Conservation (phyloP, 1,140 invertebrate species). For the Melanaphis sacchari region DNA sequence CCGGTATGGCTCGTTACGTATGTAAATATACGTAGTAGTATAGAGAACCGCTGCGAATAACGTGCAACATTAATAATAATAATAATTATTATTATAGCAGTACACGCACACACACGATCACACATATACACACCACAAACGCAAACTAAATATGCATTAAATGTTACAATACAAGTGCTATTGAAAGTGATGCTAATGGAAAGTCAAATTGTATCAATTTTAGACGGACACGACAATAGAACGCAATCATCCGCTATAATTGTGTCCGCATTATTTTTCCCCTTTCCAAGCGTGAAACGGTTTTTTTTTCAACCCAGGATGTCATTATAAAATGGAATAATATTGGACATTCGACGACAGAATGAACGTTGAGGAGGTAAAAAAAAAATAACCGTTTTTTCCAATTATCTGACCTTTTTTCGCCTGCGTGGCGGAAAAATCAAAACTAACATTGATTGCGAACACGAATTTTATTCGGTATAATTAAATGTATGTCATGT, state of each 20-base stretch:
- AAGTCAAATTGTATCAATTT: conserved; percentile 1
- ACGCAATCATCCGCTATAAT: conserved; percentile 30
- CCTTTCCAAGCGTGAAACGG: background rate
- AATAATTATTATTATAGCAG: background rate
- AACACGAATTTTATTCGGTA: background rate
- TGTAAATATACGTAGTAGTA: background rate
- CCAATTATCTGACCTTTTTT: conserved; percentile 2
- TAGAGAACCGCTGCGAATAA: background rate
- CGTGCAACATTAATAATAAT: background rate
- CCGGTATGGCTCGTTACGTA: conserved; percentile 31
- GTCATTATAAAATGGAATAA: conserved; percentile 25
- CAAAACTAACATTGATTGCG: background rate
- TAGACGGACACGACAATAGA: background rate
- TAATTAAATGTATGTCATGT: background rate
- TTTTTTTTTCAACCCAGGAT: conserved; percentile 15
- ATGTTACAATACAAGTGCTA: background rate
- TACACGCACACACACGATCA: background rate
- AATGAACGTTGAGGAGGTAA: background rate
- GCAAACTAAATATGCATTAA: background rate
- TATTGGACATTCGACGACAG: conserved; percentile 1
- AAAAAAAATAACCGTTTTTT: conserved; percentile 7
- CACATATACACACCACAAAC: background rate
- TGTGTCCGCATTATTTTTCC: conserved; percentile 12
- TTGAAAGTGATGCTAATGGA: conserved; percentile 13
- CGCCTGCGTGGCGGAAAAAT: background rate